Conservation (phyloP, 2,113 vertebrate species). For the Sterna hirundo region DNA sequence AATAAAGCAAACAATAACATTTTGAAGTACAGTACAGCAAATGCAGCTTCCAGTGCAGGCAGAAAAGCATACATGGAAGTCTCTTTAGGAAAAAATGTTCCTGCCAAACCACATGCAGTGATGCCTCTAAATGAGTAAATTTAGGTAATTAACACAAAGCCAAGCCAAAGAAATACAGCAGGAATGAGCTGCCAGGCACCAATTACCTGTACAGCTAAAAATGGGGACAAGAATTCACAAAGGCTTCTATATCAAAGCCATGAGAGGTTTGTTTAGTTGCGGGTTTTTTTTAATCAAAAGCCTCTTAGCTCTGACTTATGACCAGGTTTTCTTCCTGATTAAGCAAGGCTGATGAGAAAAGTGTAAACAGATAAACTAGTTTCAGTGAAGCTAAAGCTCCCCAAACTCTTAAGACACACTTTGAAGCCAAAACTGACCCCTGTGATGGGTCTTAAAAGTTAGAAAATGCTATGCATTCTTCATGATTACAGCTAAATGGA, state of each 20-base stretch:
- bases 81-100: neutral
- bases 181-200: conserved; percentile 20
- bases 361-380: neutral
- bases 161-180: conserved; percentile 28
- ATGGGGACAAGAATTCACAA: neutral
- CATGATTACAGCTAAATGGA: neutral
- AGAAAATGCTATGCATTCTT: neutral
- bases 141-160: conserved; percentile 50
- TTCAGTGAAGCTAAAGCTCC: neutral
- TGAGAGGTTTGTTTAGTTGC: neutral
- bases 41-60: conserved; percentile 10
- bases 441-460: neutral
- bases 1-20: conserved; percentile 70
- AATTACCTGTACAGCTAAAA: conserved; percentile 35
- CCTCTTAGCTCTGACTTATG: neutral
- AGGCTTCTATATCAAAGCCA: neutral
- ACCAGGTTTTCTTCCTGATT: neutral
- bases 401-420: neutral
- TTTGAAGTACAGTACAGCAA: conserved; percentile 46
- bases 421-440: neutral
- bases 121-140: conserved; percentile 47
- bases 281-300: neutral
- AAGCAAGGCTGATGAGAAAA: neutral
- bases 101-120: conserved; percentile 27
- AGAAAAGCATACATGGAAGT: conserved; percentile 30